These are phyloP conservation scores for Drosophila kepulauana DNA, from an alignment of 1,140 invertebrate species.

Conservation along the genomic window DNA sequence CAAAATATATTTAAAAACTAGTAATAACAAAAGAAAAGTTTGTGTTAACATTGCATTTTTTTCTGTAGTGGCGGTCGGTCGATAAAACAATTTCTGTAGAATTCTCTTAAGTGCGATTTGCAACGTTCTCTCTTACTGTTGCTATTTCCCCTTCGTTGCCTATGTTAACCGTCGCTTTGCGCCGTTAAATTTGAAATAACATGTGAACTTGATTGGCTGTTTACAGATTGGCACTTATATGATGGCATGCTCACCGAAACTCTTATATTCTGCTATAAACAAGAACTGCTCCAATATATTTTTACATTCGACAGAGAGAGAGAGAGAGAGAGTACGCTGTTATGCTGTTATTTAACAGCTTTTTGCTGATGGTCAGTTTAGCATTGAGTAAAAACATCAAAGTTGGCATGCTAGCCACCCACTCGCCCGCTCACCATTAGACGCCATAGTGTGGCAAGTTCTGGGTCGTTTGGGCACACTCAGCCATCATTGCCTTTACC, in stretches of 20 bases:
- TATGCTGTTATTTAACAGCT: slow-evolving; percentile 30
- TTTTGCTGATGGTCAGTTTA: slow-evolving; percentile 36
- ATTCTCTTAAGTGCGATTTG: background rate
- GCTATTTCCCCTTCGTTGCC: background rate
- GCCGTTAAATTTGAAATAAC: background rate
- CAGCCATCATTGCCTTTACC: slow-evolving; percentile 36
- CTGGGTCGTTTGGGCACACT: slow-evolving; percentile 67
- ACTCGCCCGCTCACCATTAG: background rate
- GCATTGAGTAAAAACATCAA: slow-evolving; percentile 47
- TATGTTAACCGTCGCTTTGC: background rate
- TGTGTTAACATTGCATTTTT: background rate
- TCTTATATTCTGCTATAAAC: slow-evolving; percentile 36
- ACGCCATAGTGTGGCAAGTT: slow-evolving; percentile 56
- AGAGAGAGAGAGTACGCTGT: background rate
- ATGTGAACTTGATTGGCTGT: slow-evolving; percentile 1
- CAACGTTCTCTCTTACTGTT: background rate
- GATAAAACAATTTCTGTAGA: background rate
- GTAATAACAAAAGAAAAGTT: background rate
- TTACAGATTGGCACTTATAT: background rate
- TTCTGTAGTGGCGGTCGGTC: background rate
- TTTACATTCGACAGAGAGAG: background rate
- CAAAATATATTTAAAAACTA: background rate
- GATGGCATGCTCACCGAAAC: background rate
- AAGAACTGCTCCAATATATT: background rate
- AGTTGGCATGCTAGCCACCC: slow-evolving; percentile 1